Evolutionary conservation across 2,797 vertebrate species (phyloP), one percentile per base, ranked within the genome.

Genomic region (Notolabrus celidotus): DNA sequence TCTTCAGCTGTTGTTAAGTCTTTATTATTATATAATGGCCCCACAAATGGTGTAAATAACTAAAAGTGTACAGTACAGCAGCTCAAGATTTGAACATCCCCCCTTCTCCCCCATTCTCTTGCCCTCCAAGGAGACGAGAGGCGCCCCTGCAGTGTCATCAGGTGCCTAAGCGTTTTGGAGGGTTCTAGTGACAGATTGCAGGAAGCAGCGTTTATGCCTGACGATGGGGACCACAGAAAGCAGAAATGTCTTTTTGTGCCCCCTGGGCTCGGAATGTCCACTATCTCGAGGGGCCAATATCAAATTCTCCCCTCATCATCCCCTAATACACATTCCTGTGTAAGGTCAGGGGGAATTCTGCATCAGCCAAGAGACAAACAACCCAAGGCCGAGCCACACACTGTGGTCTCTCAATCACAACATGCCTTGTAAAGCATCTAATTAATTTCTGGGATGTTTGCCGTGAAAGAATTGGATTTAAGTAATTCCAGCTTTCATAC

Each of bases 231-330:
- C 90, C 88, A 83, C 85, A 79, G 89, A 89, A 90, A 94, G 93
- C 92, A 94, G 94, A 94, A 93, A 94, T 90, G 90, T 90, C 93
- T 94, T 94, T 94, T 93, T 95, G 94, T 95, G 92, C 86, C 87
- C 91, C 86, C 81, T 74, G 85, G 83, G 90, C 86, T 78, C 87
- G 94, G 94, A 95, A 95, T 94, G 94, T 93, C 90, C 92, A 92
- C 94, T 95, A 94, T 95, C 94, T 94, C 91, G 61, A 84, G 87
- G 86, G 90, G 83, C 84, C 81, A 95, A 95, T 95, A 95, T 95
- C 94, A 95, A 93, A 92, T 95, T 95, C 92, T 93, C 91, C 83
- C 85, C 87, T 93, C 89, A 88, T 89, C 88, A 89, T 92, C 87
- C 89, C 77, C 83, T 91, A 84, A 87, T 90, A 89, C 86, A 71